phyloP scores from a whole-genome alignment of 2,888 invertebrate species.

The Philereme vetulata region DNA sequence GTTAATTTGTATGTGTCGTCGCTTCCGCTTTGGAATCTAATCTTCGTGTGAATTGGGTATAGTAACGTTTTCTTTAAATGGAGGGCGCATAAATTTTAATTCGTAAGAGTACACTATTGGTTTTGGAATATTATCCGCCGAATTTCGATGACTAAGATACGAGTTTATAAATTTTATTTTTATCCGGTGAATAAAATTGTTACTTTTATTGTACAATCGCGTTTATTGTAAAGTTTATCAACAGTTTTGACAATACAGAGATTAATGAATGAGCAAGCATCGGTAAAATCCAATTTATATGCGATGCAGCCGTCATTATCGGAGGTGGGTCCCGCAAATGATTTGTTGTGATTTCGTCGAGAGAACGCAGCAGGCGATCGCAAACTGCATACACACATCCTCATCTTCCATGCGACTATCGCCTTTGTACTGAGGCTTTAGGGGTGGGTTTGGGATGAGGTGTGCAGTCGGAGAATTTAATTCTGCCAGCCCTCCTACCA shows the following conservation, averaged over 20 bases:
- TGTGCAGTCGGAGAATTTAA: conserved; percentile 61
- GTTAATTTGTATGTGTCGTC: conserved; percentile 25
- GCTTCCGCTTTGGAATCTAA: conserved; percentile 35
- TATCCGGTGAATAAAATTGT: neutral
- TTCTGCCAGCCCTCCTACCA: conserved; percentile 79
- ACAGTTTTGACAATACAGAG: conserved; percentile 40
- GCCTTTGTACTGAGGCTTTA: conserved; percentile 51
- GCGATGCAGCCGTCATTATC: conserved; percentile 77
- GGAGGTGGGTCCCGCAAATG: conserved; percentile 79
- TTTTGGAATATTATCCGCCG: conserved; percentile 13
- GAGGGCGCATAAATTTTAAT: conserved; percentile 43
- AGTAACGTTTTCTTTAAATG: conserved; percentile 43
- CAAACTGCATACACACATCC: conserved; percentile 73
- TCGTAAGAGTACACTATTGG: conserved; percentile 26
- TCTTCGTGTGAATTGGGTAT: conserved; percentile 53
- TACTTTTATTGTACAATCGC: conserved; percentile 7
- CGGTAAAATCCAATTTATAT: conserved; percentile 71
- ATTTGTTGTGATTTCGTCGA: conserved; percentile 82
- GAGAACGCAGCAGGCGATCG: conserved; percentile 78
- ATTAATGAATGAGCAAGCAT: conserved; percentile 64
- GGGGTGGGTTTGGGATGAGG: conserved; percentile 50
- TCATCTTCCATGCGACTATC: conserved; percentile 47
- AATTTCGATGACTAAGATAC: neutral
- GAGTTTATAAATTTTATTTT: neutral
- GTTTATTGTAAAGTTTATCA: conserved; percentile 26